These are phyloP conservation scores for Rhadina sibilatrix DNA, from an alignment of 2,113 vertebrate genomes.

Conservation along the genomic window DNA sequence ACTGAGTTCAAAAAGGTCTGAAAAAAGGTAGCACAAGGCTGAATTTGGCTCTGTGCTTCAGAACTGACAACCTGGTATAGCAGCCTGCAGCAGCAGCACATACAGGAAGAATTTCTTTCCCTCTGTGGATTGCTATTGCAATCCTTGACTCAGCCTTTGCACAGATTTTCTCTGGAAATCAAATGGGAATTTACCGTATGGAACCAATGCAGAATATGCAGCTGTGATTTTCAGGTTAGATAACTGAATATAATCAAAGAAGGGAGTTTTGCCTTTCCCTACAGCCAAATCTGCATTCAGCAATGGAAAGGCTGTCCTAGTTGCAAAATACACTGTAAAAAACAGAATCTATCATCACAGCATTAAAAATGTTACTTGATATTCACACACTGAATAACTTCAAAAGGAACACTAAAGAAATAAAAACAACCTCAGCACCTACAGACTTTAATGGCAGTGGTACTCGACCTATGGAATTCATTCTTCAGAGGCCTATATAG, in stretches of 20 bases:
- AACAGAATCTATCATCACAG: not conserved
- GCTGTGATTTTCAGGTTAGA: not conserved
- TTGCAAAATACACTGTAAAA: conserved; percentile 33
- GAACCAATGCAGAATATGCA: conserved; percentile 32
- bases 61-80: conserved; percentile 5
- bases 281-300: not conserved
- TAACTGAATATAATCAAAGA: not conserved
- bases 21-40: not conserved
- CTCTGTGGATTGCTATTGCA: not conserved
- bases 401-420: conserved; percentile 40
- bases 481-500: conserved; percentile 19
- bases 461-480: conserved; percentile 14
- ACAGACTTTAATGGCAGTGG: conserved; percentile 14
- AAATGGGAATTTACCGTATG: not conserved
- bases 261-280: not conserved
- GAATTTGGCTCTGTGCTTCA: conserved; percentile 19
- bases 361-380: conserved; percentile 34
- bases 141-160: conserved; percentile 21
- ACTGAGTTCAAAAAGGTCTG: not conserved
- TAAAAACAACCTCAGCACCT: conserved; percentile 36
- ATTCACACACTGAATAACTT: conserved; percentile 7
- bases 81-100: not conserved
- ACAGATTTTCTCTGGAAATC: not conserved
- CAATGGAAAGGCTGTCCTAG: not conserved
- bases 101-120: not conserved